Conservation (phyloP, 2,888 invertebrate species). For the Xestobium rufovillosum region DNA sequence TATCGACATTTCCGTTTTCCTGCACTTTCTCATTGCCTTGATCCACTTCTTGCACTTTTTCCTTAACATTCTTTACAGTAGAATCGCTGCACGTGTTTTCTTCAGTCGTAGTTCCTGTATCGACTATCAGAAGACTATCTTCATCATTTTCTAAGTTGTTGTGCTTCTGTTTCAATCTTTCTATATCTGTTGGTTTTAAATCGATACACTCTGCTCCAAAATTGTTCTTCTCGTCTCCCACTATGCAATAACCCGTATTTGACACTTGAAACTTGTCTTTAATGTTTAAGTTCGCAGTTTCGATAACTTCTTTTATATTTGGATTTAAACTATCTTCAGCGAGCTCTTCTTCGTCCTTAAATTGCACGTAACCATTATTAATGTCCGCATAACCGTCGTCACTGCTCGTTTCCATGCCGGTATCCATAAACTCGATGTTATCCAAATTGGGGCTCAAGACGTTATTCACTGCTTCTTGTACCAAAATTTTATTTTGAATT, state of each 20-base stretch:
- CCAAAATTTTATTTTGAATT: constrained; percentile 24
- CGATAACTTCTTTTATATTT: constrained; percentile 30
- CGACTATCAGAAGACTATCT: constrained; percentile 51
- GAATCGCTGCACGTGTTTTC: constrained; percentile 49
- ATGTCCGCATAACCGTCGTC: constrained; percentile 52
- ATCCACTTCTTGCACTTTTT: constrained; percentile 21
- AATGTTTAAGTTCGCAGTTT: constrained; percentile 23
- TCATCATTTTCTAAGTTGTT: constrained; percentile 47
- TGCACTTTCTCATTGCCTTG: constrained; percentile 3
- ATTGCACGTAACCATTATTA: constrained; percentile 61
- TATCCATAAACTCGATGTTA: constrained; percentile 81
- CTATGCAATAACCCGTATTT: constrained; percentile 38
- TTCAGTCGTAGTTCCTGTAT: constrained; percentile 52
- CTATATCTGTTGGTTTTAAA: constrained; percentile 33
- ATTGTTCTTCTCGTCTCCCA: constrained; percentile 28
- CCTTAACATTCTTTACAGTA: constrained; percentile 40
- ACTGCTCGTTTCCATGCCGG: constrained; percentile 72
- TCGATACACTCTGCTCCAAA: constrained; percentile 33
- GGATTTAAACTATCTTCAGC: constrained; percentile 39
- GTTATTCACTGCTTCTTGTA: constrained; percentile 32
- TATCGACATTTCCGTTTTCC: constrained; percentile 17
- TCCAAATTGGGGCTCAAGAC: constrained; percentile 53
- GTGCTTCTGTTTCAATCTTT: constrained; percentile 32
- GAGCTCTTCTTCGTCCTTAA: constrained; percentile 48
- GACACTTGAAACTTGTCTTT: constrained; percentile 23